A percentile compares a stretch with the other conserved stretches of the same genome.
These are phyloP conservation scores for Rhabdophis nuchalis DNA, from an alignment of 2,797 vertebrate genomes.

Conservation along the genomic window DNA sequence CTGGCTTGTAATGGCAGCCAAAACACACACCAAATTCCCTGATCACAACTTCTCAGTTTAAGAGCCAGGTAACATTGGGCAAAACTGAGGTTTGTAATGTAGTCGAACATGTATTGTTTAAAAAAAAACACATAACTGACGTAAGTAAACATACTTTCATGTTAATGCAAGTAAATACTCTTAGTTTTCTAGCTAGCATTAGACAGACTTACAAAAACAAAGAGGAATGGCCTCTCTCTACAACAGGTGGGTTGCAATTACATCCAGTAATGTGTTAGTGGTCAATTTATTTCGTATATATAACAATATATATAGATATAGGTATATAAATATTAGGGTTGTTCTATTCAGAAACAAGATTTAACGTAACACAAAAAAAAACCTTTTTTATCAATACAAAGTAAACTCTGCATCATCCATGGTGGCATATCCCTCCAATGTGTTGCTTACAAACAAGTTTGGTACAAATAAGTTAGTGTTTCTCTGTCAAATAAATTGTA, in stretches of 20 bases:
- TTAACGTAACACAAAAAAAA: conserved; percentile 67
- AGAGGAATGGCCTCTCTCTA: conserved; percentile 53
- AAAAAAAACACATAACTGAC: conserved; percentile 54
- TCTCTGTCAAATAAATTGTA: conserved; percentile 59
- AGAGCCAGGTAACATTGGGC: conserved; percentile 49
- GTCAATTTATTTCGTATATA: conserved; percentile 66
- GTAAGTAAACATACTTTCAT: conserved; percentile 64
- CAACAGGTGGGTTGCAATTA: conserved; percentile 57
- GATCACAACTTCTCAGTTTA: conserved; percentile 46
- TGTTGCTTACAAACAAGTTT: conserved; percentile 67
- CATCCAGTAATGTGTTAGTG: conserved; percentile 70
- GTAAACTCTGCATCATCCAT: conserved; percentile 74
- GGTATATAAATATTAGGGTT: conserved; percentile 59
- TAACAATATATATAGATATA: conserved; percentile 57
- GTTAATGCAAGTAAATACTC: conserved; percentile 70
- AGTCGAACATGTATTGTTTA: conserved; percentile 15
- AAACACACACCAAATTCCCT: conserved; percentile 19
- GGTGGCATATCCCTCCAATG: conserved; percentile 75
- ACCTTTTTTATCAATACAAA: conserved; percentile 73
- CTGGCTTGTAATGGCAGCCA: conserved; percentile 29
- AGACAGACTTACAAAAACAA: conserved; percentile 61
- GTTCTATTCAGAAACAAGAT: conserved; percentile 67
- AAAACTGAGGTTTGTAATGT: conserved; percentile 52
- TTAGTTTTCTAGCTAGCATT: conserved; percentile 66
- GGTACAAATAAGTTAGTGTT: conserved; percentile 66